Conservation (phyloP, 2,797 vertebrate genomes). For the Pangasius krempfi region DNA sequence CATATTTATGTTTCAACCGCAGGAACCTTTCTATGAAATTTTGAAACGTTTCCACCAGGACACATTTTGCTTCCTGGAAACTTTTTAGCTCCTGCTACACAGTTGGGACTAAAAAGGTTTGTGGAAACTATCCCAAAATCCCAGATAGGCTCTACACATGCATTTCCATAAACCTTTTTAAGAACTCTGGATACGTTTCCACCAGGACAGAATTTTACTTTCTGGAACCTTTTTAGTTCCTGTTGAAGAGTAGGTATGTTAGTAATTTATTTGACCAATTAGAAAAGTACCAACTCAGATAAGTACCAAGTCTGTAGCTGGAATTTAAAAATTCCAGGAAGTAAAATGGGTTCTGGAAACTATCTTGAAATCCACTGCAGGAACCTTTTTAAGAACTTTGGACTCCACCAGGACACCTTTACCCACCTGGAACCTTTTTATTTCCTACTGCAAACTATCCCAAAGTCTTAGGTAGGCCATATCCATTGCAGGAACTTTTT, state of each 20-base stretch:
- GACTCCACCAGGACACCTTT: background rate
- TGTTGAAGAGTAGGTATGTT: background rate
- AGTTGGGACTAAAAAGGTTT: too few relatives aligned
- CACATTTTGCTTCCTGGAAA: background rate
- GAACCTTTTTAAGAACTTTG: background rate
- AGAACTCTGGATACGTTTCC: background rate
- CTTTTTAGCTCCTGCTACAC: background rate
- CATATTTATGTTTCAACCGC: background rate
- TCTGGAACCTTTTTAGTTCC: background rate
- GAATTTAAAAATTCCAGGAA: background rate
- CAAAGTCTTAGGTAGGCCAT: too few relatives aligned
- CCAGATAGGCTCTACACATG: background rate
- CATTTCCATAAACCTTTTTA: background rate
- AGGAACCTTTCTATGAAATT: background rate
- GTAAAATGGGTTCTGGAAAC: background rate
- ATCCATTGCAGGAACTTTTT: background rate
- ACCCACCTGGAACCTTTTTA: background rate
- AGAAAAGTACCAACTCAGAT: background rate
- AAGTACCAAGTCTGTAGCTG: background rate
- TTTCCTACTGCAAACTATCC: background rate
- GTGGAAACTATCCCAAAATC: background rate
- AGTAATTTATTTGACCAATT: background rate
- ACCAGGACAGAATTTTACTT: background rate
- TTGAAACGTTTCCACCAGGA: background rate
- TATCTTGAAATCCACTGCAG: background rate